A percentile compares a stretch with the other conserved stretches of the same genome.
Evolutionary conservation across 2,888 invertebrate species (phyloP).

Genomic region (Troilus luridus): DNA sequence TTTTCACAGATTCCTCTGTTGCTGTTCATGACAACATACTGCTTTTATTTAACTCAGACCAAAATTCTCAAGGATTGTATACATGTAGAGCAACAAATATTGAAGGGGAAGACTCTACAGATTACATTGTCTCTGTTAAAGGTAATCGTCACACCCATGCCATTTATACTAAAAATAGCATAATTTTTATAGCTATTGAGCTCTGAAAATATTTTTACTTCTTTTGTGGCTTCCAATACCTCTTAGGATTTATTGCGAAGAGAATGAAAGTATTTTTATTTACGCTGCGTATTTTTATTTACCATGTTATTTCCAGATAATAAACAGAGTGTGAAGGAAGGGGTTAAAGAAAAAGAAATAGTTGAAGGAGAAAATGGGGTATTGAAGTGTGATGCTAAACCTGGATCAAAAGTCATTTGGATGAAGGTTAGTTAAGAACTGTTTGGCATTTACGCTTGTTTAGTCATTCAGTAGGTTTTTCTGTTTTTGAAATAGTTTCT

Average conservation of each 20-base stretch:
- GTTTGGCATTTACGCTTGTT: neutral
- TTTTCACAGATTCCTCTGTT: constrained; percentile 65
- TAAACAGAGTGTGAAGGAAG: neutral
- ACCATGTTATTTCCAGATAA: neutral
- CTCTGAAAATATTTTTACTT: neutral
- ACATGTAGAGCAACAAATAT: constrained; percentile 74
- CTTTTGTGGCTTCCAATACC: neutral
- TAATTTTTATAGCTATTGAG: neutral
- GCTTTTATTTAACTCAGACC: constrained; percentile 69
- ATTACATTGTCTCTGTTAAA: constrained; percentile 67
- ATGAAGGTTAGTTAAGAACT: constrained; percentile 64
- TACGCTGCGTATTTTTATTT: neutral
- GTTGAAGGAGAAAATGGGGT: constrained; percentile 66
- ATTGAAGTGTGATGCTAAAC: constrained; percentile 66
- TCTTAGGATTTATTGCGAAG: neutral
- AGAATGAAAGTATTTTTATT: neutral
- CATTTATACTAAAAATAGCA: neutral
- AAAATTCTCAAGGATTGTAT: constrained; percentile 73
- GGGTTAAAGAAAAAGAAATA: constrained; percentile 64
- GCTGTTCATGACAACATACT: constrained; percentile 67
- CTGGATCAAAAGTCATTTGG: constrained; percentile 66
- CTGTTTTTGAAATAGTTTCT: no score
- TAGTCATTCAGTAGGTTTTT: no score
- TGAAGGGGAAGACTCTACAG: constrained; percentile 70
- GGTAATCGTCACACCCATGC: constrained; percentile 64